Evolutionary conservation across 2,888 invertebrate species (phyloP).

Genomic region (Aleiodes testaceus): DNA sequence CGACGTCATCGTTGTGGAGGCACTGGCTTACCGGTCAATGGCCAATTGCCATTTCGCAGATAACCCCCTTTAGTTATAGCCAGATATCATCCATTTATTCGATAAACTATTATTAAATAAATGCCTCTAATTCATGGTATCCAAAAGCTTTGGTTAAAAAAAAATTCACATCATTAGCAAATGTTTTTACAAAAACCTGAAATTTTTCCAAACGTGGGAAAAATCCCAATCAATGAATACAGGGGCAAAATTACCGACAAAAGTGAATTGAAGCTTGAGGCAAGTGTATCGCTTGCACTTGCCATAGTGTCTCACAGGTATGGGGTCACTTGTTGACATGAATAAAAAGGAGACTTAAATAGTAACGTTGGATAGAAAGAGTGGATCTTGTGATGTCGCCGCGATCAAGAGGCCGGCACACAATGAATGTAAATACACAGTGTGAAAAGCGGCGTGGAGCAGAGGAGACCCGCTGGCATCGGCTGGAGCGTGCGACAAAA

Average conservation of each 20-base stretch:
- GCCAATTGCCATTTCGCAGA: conserved; percentile 53
- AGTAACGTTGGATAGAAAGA: conserved; percentile 1
- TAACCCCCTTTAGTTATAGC: conserved; percentile 38
- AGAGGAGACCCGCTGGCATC: conserved; percentile 14
- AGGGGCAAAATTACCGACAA: conserved; percentile 4
- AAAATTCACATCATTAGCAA: no score
- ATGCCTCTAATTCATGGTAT: no score
- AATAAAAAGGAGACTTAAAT: conserved; percentile 21
- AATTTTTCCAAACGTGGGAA: no score
- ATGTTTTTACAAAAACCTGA: no score
- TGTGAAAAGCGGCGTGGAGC: conserved; percentile 10
- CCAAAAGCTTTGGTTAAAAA: no score
- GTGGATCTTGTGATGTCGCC: conserved; percentile 21
- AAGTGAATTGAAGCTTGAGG: conserved; percentile 8
- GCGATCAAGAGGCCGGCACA: conserved; percentile 17
- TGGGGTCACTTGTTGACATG: conserved; percentile 25
- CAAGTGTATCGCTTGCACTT: conserved; percentile 31
- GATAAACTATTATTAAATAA: not conserved
- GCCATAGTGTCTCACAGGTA: not conserved
- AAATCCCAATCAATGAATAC: conserved; percentile 9
- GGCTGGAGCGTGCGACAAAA: conserved; percentile 17
- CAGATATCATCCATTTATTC: conserved; percentile 5
- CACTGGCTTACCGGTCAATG: conserved; percentile 46
- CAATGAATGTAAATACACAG: conserved; percentile 19
- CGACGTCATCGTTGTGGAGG: conserved; percentile 12